Base-by-base conservation (phyloP, 2,888 invertebrate species). In the Hofmannophila pseudospretella region DNA sequence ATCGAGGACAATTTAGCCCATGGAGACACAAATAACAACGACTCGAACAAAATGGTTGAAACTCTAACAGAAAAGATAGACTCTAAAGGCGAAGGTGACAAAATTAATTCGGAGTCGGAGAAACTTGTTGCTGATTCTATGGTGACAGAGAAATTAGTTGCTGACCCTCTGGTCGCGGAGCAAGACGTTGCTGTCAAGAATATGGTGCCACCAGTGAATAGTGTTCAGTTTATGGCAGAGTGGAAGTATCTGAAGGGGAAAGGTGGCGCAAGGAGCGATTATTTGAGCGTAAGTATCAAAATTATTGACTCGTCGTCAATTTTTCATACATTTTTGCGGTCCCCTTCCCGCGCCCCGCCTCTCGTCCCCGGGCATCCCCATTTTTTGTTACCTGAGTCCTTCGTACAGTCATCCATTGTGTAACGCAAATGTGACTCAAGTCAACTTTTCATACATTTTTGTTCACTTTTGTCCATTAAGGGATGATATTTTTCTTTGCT, bases 221-320 rank as follows among this genome's bases (percentile, higher is more conserved):
- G 91, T 36, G 90, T 93, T 5, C 91, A 92, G 54, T 93, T 93
- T 62, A 77, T 89, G 64, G 51, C 80, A 0, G 82, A 86, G 32
- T 93, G 93, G 93, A 90, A 88, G 53, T 77, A 81, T 46, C 56
- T 91, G 34, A 88, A 79, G 46, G 82, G 73, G 0, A 75, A 79
- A 14, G 60, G 67, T n/a, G 73, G 70, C 7, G 84, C 87, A 12
- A 86, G 88, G 54, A 89, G 88, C 49, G 68, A 87, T 44, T 93
- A 91, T 69, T 80, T 93, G 42, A 90, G 89, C 67, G 91, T 89
- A 51, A 78, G 79, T 76, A 47, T 29, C 11, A 23, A n/a, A 23
- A 19, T 4, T 5, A n/a, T n/a, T n/a, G n/a, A n/a, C n/a, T n/a
- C n/a, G n/a, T n/a, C n/a, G n/a, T n/a, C n/a, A n/a, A n/a, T n/a